Conservation (phyloP, 2,797 vertebrate genomes). For the Erpetoichthys calabaricus region DNA sequence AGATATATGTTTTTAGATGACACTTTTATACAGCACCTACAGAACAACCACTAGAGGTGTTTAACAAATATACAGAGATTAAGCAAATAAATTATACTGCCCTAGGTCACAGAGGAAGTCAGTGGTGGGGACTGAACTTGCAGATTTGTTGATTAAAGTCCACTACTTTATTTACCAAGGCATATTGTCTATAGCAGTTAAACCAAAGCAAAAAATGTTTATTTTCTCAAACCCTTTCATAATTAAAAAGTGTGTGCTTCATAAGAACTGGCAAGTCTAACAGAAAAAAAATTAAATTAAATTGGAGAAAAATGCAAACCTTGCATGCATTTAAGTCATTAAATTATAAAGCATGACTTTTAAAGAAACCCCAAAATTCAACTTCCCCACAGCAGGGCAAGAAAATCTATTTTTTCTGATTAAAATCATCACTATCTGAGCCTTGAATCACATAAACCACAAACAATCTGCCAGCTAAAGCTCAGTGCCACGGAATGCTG, state of each 20-base stretch:
- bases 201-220: no score
- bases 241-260: neutral
- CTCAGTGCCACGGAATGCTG: constrained; percentile 45
- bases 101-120: no score
- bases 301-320: neutral
- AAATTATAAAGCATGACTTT: neutral
- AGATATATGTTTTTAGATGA: no score
- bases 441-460: constrained; percentile 44
- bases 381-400: constrained; percentile 26
- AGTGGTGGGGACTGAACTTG: no score
- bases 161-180: no score
- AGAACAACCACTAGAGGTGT: no score
- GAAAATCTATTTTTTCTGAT: constrained; percentile 38
- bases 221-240: no score
- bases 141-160: no score
- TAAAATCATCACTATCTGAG: constrained; percentile 50
- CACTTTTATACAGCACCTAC: no score
- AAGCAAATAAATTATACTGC: no score
- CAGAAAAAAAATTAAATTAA: neutral
- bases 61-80: no score
- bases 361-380: neutral
- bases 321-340: constrained; percentile 6
- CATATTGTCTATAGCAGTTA: no score
- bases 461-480: constrained; percentile 44
- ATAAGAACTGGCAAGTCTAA: neutral